These are phyloP conservation scores for Epirrhoe tristata DNA, from an alignment of 2,888 invertebrate genomes.

Conservation along the genomic window DNA sequence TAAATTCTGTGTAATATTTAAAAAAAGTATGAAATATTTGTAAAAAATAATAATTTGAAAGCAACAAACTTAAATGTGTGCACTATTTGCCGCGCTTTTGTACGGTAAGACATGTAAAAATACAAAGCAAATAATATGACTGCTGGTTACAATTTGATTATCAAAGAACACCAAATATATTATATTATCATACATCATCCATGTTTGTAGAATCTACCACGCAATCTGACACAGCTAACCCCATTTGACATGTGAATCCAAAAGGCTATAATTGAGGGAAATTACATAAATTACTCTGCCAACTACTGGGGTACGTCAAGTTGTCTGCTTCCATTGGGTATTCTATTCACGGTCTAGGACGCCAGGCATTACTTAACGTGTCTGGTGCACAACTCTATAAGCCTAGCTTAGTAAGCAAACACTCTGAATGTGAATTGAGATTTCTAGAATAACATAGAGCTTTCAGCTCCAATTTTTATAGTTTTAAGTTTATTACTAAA, in stretches of 20 bases:
- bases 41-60: too few species aligned
- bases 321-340: conserved; percentile 18
- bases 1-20: too few species aligned
- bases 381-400: conserved; percentile 9
- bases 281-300: conserved; percentile 73
- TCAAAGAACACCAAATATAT: not conserved
- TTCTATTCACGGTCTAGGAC: conserved; percentile 23
- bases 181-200: conserved; percentile 23
- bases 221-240: conserved; percentile 62
- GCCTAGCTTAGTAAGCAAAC: not conserved
- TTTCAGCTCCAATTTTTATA: not conserved
- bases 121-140: not conserved
- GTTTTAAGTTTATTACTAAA: too few species aligned
- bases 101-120: too few species aligned
- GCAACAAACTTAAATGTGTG: too few species aligned
- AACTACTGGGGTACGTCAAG: conserved; percentile 7
- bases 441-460: not conserved
- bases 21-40: too few species aligned
- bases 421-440: not conserved
- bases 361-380: conserved; percentile 23
- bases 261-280: conserved; percentile 79
- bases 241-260: conserved; percentile 71
- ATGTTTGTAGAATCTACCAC: conserved; percentile 53
- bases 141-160: not conserved
- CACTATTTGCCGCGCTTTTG: too few species aligned